Evolutionary conservation across 2,797 vertebrate species (phyloP).

Genomic region (Onychomys arenicola): DNA sequence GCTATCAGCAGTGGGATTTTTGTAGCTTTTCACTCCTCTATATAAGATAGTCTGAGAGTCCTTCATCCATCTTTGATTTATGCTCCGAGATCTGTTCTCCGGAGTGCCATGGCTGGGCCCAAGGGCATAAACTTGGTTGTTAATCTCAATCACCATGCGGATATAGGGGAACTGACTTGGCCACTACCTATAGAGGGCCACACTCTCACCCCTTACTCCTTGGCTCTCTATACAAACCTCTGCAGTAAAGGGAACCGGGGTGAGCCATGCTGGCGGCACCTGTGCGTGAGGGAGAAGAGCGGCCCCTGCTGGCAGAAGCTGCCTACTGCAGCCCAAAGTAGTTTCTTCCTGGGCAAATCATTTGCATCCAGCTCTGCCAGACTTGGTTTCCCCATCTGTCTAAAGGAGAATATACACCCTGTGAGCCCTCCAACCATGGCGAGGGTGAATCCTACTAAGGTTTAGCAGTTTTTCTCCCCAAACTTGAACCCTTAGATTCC

Average conservation of each 20-base stretch:
- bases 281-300: accelerated
- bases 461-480: neutral
- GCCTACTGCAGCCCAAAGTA: accelerated
- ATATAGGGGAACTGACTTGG: neutral
- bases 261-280: accelerated
- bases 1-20: accelerated
- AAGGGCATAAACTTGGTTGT: accelerated
- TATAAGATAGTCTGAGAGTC: too few species aligned
- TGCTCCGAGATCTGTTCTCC: neutral
- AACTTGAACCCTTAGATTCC: neutral
- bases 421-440: accelerated
- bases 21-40: neutral
- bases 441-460: neutral
- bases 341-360: accelerated
- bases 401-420: neutral
- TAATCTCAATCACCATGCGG: neutral
- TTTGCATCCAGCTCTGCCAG: neutral
- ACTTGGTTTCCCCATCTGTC: neutral
- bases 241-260: neutral
- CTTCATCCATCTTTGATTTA: neutral
- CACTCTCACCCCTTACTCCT: neutral
- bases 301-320: neutral
- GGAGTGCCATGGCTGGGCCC: neutral
- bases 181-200: neutral
- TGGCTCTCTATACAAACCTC: neutral